Base-by-base conservation (phyloP, 2,113 vertebrate genomes). In the Lophura nycthemera region DNA sequence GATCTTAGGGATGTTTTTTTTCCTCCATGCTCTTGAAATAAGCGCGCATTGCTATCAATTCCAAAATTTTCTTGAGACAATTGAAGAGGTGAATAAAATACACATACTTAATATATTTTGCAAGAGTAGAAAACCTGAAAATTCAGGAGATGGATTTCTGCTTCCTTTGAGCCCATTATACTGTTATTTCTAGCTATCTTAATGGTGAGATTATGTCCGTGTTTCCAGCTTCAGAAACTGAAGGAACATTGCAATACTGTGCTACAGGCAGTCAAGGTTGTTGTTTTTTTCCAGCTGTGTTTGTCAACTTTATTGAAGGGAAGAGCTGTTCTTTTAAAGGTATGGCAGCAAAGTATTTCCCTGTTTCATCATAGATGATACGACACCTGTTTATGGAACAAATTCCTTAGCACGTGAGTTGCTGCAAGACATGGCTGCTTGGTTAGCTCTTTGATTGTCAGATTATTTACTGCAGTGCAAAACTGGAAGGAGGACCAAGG, bases 261-360 rank as follows among this genome's bases (percentile, higher is more conserved):
- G 52, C 52, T 27, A 29, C 27, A 16, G 29, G 27, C 52, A 29
- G 9, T 54, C 25, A 38, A 20, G 32, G 18, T n/a, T 32, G 17
- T 18, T 52, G 8, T 14, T 16, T 8, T 76, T 54, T 48, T 24
- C 78, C 30, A 19, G 3, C 1, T 59, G 88, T 85, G 22, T 19
- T 70, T 40, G n/a, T 67, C 63, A 57, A 3, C 72, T 83, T 50
- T 42, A 30, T 47, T 73, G 4, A 22, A 47, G 64, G 12, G 19
- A 67, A 84, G 42, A 74, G 25, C 32, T 4, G 1, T 47, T 84
- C 6, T 25, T 79, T 45, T n/a, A 54, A 11, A 32, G 15, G 4
- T 0, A 4, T 6, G 6, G 4, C 8, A 5, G 11, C 17, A 1
- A 32, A 56, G 22, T 38, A 15, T 40, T 77, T 80, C 20, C 45